Evolutionary conservation across 2,888 invertebrate genomes (phyloP).

Genomic region (Tanypteryx hageni): DNA sequence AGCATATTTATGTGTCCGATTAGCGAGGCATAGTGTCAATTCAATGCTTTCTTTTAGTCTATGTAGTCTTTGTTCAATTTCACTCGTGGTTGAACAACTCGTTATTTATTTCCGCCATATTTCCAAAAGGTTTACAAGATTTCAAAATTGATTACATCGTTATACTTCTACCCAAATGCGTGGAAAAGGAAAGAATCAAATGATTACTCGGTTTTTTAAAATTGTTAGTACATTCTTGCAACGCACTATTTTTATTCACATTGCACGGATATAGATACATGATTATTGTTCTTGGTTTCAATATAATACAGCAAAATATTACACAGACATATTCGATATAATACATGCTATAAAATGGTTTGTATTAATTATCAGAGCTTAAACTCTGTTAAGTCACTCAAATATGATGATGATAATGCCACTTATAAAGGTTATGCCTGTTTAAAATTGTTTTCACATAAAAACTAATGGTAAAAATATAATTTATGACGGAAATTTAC

Average conservation of each 20-base stretch:
- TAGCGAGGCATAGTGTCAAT: too few species aligned
- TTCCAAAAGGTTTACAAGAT: too few species aligned
- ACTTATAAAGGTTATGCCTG: slow-evolving; percentile 15
- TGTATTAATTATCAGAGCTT: slow-evolving; percentile 50
- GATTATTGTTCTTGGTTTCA: slow-evolving; percentile 49
- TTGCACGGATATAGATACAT: slow-evolving; percentile 55
- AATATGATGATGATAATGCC: slow-evolving; percentile 47
- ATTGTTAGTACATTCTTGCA: slow-evolving; percentile 59
- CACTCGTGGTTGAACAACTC: too few species aligned
- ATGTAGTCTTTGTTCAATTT: too few species aligned
- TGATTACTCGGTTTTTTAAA: slow-evolving; percentile 33
- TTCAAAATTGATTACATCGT: too few species aligned
- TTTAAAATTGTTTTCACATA: not conserved
- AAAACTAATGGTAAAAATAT: slow-evolving; percentile 55
- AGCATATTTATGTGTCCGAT: too few species aligned
- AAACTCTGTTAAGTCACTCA: slow-evolving; percentile 32
- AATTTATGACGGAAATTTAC: slow-evolving; percentile 61
- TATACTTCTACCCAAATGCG: too few species aligned
- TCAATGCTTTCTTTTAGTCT: too few species aligned
- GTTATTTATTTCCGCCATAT: too few species aligned
- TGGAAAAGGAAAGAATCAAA: not conserved
- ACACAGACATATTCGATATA: slow-evolving; percentile 48
- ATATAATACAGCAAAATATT: slow-evolving; percentile 59
- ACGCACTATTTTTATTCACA: slow-evolving; percentile 57
- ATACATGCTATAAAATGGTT: slow-evolving; percentile 43